Evolutionary conservation across 2,888 invertebrate genomes (phyloP).

Genomic region (Lithodes maja): DNA sequence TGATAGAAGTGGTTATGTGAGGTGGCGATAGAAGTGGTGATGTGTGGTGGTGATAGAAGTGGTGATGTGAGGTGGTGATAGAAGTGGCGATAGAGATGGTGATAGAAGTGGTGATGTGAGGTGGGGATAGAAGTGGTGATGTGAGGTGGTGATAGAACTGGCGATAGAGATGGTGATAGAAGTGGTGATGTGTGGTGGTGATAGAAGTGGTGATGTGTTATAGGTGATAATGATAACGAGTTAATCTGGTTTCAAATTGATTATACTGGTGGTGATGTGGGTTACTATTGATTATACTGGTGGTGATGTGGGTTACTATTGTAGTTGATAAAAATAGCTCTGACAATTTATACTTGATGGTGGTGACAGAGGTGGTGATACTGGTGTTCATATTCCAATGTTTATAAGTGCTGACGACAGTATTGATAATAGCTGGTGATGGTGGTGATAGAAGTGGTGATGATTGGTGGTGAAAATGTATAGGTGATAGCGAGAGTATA

Average conservation of each 20-base stretch:
- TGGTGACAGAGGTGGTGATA: too few relatives aligned
- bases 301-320: too few relatives aligned
- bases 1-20: not conserved
- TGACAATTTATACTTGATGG: too few relatives aligned
- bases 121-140: not conserved
- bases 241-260: too few relatives aligned
- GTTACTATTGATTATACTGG: too few relatives aligned
- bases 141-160: not conserved
- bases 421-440: too few relatives aligned
- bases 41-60: not conserved
- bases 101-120: not conserved
- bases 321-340: too few relatives aligned
- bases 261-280: too few relatives aligned
- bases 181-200: constrained; percentile 14
- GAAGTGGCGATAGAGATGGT: not conserved
- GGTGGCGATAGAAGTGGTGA: not conserved
- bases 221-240: too few relatives aligned
- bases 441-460: not conserved
- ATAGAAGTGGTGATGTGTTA: not conserved
- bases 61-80: constrained; percentile 5
- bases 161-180: not conserved
- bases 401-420: too few relatives aligned
- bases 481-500: too few relatives aligned
- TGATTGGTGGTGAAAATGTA: not conserved
- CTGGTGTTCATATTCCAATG: too few relatives aligned